A percentile compares a stretch with the other conserved stretches of the same genome.
Evolutionary conservation across 2,888 invertebrate genomes (phyloP).

Genomic region (Diloba caeruleocephala): DNA sequence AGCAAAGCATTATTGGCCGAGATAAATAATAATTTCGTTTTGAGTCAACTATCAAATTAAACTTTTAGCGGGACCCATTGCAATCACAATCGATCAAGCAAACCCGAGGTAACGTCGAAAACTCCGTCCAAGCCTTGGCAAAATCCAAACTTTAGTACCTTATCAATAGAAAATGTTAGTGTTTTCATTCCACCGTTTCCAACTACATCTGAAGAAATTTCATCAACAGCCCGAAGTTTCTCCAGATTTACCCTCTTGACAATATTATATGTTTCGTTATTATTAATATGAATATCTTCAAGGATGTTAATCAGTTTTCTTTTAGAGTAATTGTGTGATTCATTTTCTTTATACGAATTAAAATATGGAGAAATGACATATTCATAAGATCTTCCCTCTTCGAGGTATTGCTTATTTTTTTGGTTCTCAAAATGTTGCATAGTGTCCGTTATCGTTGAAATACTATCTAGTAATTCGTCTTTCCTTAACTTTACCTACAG

Average conservation of each 20-base stretch:
- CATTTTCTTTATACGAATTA: conserved; percentile 49
- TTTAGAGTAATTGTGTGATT: conserved; percentile 65
- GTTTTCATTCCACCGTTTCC: conserved; percentile 10
- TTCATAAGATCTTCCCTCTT: conserved; percentile 48
- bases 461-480: conserved; percentile 51
- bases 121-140: too few relatives aligned
- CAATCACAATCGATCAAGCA: too few relatives aligned
- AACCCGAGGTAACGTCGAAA: too few relatives aligned
- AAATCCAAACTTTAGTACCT: not conserved
- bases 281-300: conserved; percentile 73
- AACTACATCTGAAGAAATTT: conserved; percentile 56
- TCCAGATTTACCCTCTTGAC: conserved; percentile 68
- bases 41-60: too few relatives aligned
- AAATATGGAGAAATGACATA: conserved; percentile 64
- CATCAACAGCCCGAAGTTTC: conserved; percentile 63
- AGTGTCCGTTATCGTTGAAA: conserved; percentile 39
- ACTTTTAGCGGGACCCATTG: too few relatives aligned
- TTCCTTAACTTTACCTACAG: conserved; percentile 55
- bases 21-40: too few relatives aligned
- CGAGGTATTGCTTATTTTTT: conserved; percentile 28
- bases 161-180: conserved; percentile 12
- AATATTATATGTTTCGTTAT: conserved; percentile 65
- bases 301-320: conserved; percentile 80
- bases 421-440: conserved; percentile 42
- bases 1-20: too few relatives aligned